Conservation (phyloP, 2,888 invertebrate genomes). For the Dryomyza anilis region DNA sequence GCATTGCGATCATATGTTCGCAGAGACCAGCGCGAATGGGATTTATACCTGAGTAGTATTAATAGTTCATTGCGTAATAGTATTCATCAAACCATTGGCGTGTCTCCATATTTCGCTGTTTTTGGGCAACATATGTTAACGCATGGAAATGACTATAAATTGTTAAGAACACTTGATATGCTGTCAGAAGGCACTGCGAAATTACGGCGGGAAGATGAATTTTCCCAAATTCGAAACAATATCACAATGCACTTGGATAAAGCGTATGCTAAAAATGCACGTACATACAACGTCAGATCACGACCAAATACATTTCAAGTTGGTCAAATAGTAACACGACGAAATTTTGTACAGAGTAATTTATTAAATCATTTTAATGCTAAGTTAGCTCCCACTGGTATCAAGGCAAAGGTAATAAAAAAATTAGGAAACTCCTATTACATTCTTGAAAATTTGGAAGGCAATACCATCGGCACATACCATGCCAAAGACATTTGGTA, state of each 20-base stretch:
- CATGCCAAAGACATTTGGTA: conserved; percentile 1
- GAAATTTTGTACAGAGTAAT: conserved; percentile 3
- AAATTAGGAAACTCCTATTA: neutral
- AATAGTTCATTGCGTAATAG: conserved; percentile 7
- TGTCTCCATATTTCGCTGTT: neutral
- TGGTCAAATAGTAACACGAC: neutral
- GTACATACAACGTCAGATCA: neutral
- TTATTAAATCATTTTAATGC: neutral
- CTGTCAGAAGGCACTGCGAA: neutral
- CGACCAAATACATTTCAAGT: neutral
- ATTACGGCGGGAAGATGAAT: neutral
- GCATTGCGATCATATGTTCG: neutral
- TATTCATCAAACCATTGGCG: neutral
- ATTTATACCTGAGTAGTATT: neutral
- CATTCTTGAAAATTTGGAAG: neutral
- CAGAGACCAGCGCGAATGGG: conserved; percentile 6
- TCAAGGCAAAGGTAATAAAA: neutral
- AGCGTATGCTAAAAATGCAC: neutral
- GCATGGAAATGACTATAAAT: conserved; percentile 1
- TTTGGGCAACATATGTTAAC: conserved; percentile 6
- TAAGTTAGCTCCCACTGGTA: neutral
- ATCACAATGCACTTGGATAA: neutral
- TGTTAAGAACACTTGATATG: neutral
- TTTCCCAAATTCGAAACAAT: neutral
- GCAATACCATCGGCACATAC: neutral